Evolutionary conservation across 2,113 vertebrate species (phyloP).

Genomic region (Gambusia affinis): DNA sequence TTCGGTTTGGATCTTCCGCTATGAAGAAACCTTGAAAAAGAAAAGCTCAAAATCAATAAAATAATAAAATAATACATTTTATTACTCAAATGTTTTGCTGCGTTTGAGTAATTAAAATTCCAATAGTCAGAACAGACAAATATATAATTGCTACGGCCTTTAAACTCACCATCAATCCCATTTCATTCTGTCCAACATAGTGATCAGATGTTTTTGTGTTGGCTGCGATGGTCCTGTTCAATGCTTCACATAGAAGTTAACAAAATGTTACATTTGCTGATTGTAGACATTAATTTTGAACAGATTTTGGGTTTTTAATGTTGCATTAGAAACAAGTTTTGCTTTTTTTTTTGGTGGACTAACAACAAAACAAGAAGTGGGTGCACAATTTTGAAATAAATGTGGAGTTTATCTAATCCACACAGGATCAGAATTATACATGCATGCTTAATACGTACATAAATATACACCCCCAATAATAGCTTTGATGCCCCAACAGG

Average conservation of each 20-base stretch:
- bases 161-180: slow-evolving; percentile 16
- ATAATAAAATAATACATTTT: not conserved
- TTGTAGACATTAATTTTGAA: not conserved
- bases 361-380: not conserved
- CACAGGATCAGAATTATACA: not conserved
- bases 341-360: not conserved
- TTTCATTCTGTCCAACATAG: not conserved
- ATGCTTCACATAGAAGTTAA: not conserved
- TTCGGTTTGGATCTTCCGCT: slow-evolving; percentile 50
- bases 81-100: not conserved
- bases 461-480: not conserved
- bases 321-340: not conserved
- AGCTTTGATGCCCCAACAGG: not conserved
- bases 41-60: slow-evolving; percentile 28
- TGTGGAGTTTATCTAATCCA: not conserved
- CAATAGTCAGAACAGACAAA: slow-evolving; percentile 7
- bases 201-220: slow-evolving; percentile 24
- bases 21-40: slow-evolving; percentile 46
- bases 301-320: not conserved
- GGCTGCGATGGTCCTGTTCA: slow-evolving; percentile 8
- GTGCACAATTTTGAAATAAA: not conserved
- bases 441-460: too few relatives aligned
- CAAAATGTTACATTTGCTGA: not conserved
- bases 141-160: slow-evolving; percentile 22
- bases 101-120: not conserved